Base-by-base conservation (phyloP, 2,113 vertebrate species). In the Crotalus helleri region DNA sequence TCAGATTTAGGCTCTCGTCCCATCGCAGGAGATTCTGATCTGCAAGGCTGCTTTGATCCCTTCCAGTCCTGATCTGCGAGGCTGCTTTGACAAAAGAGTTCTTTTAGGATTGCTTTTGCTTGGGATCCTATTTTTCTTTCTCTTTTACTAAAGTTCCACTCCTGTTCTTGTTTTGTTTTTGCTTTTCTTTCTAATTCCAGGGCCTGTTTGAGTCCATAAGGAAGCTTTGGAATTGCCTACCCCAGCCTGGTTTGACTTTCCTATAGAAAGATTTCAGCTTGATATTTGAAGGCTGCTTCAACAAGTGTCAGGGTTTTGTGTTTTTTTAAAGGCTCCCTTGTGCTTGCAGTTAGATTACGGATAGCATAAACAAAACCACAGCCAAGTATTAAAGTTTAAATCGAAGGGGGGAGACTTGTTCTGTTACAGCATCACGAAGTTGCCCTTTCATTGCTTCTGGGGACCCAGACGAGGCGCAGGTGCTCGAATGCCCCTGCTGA, bases 401-500 rank as follows among this genome's bases (percentile, higher is more conserved):
- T 86, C 15, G 44, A 10, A 94, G 90, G 92, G 92, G 92, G 93
- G 88, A 39, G 54, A 91, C 23, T 49, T 51, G 55, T 51, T 10
- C 85, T 92, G 12, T 33, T 90, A 91, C 92, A 24, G 86, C 49
- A 33, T 92, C 24, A 4, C 49, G 59, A 64, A 11, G 39, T n/a
- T 39, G 85, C 21, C n/a, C 1, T 51, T 85, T 85, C 26, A 5
- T 87, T 13, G 58, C 23, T 59, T 53, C 85, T 39, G 19, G 33
- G 54, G 2, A 19, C 29, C 15, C 46, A 51, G 46, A 12, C 5
- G n/a, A 95, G 95, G 87, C 95, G 94, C 96, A 96, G 95, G 96
- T 2, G 23, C 91, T 86, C 21, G 64, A 21, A 89, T 90, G 49
- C 88, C 64, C 19, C 89, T 91, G 59, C 74, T 9, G 24, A 95